phyloP scores from a whole-genome alignment of 2,888 invertebrate species.

The Agapostemon virescens region DNA sequence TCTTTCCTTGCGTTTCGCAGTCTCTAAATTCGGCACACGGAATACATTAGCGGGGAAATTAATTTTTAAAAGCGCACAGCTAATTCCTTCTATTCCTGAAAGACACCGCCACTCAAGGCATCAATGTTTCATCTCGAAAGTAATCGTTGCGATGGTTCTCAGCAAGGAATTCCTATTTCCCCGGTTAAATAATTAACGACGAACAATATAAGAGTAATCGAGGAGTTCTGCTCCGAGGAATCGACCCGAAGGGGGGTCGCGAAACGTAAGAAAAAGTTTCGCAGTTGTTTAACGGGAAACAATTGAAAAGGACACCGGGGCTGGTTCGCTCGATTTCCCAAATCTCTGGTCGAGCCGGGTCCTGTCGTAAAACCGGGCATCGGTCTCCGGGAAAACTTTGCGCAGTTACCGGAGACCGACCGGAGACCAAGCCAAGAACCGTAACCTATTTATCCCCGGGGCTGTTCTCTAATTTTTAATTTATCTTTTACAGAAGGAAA shows the following conservation, averaged over 20 bases:
- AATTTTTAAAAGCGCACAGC: too few relatives aligned
- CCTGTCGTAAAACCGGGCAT: conserved; percentile 4
- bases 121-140: too few relatives aligned
- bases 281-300: conserved; percentile 1
- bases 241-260: not conserved
- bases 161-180: not conserved
- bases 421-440: conserved; percentile 30
- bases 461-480: conserved; percentile 42
- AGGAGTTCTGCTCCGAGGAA: not conserved
- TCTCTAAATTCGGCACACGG: too few relatives aligned
- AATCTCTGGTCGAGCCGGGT: conserved; percentile 4
- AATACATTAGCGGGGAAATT: too few relatives aligned
- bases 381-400: conserved; percentile 25
- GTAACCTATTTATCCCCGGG: conserved; percentile 20
- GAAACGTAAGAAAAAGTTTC: not conserved
- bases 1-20: too few relatives aligned
- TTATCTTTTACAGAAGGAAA: conserved; percentile 32
- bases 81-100: too few relatives aligned
- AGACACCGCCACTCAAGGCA: too few relatives aligned
- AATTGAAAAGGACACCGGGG: not conserved
- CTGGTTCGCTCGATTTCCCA: not conserved
- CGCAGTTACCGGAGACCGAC: not conserved
- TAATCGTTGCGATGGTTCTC: too few relatives aligned
- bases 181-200: not conserved
- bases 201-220: not conserved